phyloP scores from a whole-genome alignment of 2,888 invertebrate genomes.

The Conistra vaccinii region DNA sequence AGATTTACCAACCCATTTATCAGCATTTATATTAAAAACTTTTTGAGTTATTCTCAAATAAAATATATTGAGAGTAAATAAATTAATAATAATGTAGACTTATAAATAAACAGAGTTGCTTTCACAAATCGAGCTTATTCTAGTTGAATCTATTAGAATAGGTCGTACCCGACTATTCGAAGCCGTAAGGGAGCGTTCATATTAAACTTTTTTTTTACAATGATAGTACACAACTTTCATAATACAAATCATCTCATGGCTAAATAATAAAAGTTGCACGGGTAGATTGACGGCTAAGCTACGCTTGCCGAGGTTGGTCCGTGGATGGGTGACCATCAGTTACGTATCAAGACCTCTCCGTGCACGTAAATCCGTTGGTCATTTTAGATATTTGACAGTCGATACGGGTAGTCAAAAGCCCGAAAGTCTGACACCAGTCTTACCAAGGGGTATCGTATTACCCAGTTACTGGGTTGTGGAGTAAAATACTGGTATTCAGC shows the following conservation, averaged over 20 bases:
- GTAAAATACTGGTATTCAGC: too few relatives aligned
- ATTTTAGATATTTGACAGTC: too few relatives aligned
- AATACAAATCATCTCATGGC: too few relatives aligned
- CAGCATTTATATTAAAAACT: slow-evolving; percentile 1
- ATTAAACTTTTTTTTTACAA: slow-evolving; percentile 13
- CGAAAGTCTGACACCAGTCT: too few relatives aligned
- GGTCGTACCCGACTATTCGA: slow-evolving; percentile 54
- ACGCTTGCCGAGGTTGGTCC: not conserved
- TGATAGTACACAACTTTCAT: too few relatives aligned
- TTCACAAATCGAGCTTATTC: slow-evolving; percentile 70
- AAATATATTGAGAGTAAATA: slow-evolving; percentile 52
- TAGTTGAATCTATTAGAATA: slow-evolving; percentile 76
- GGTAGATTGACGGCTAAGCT: not conserved
- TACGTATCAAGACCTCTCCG: too few relatives aligned
- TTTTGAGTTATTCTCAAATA: slow-evolving; percentile 36
- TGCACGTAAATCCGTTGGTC: too few relatives aligned
- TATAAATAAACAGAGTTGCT: slow-evolving; percentile 74
- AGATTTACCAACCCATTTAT: slow-evolving; percentile 2
- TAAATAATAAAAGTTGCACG: not conserved
- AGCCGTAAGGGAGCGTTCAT: slow-evolving; percentile 67
- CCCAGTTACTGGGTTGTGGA: too few relatives aligned
- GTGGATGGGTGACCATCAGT: not conserved
- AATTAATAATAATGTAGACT: slow-evolving; percentile 53
- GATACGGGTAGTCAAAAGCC: too few relatives aligned
- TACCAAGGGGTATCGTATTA: too few relatives aligned